phyloP scores from a whole-genome alignment of 1,140 invertebrate species.

The Pseudobourletiella spinata region DNA sequence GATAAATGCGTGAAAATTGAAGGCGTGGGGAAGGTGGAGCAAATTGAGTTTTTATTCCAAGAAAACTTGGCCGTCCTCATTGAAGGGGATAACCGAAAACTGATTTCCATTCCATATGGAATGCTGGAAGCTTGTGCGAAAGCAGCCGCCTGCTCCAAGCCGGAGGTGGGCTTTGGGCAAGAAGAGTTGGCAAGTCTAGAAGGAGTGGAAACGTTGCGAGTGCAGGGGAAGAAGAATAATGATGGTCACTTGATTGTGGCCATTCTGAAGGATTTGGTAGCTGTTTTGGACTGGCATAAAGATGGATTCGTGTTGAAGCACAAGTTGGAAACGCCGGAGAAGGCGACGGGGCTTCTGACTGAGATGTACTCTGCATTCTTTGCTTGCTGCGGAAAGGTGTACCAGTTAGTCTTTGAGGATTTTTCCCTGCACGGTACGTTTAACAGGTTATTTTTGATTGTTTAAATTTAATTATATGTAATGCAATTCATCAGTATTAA shows the following conservation, averaged over 20 bases:
- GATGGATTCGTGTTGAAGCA: conserved; percentile 51
- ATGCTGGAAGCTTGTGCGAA: conserved; percentile 53
- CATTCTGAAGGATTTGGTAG: conserved; percentile 37
- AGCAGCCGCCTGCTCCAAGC: conserved; percentile 51
- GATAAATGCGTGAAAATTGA: conserved; percentile 47
- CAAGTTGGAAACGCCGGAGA: conserved; percentile 54
- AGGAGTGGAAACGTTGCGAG: conserved; percentile 55
- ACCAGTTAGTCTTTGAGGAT: conserved; percentile 61
- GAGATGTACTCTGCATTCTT: conserved; percentile 59
- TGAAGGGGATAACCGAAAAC: conserved; percentile 48
- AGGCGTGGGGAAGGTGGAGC: conserved; percentile 55
- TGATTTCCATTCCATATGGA: conserved; percentile 55
- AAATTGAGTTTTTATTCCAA: conserved; percentile 50
- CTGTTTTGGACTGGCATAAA: conserved; percentile 45
- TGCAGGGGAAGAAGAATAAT: conserved; percentile 36
- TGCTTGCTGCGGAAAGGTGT: conserved; percentile 62
- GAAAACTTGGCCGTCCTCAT: conserved; percentile 57
- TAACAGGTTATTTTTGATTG: too few species aligned
- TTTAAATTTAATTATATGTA: too few species aligned
- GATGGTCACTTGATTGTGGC: conserved; percentile 36
- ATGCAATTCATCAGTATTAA: too few species aligned
- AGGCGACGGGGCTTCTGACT: conserved; percentile 66
- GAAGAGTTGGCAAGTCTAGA: conserved; percentile 47
- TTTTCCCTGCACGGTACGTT: conserved; percentile 53
- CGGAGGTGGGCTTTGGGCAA: conserved; percentile 50